Conservation (phyloP, 1,140 invertebrate species). For the Drosophila bifasciata region DNA sequence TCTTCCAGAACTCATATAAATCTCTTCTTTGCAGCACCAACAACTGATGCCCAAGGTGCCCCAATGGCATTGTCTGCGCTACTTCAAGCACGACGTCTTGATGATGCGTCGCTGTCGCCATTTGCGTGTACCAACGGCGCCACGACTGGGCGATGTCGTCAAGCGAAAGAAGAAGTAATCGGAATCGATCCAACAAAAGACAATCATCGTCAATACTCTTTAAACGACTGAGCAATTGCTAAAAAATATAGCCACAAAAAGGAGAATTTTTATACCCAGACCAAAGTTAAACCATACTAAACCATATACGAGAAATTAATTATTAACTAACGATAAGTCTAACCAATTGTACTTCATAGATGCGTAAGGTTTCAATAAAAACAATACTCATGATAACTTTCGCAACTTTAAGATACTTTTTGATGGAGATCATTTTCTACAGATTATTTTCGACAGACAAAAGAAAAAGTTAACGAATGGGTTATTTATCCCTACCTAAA, state of each 20-base stretch:
- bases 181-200: constrained; percentile 29
- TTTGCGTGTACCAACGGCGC: constrained; percentile 75
- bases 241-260: constrained; percentile 60
- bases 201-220: constrained; percentile 44
- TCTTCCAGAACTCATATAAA: background rate
- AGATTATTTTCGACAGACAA: background rate
- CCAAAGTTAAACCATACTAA: constrained; percentile 84
- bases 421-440: constrained; percentile 1
- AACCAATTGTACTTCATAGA: constrained; percentile 85
- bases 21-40: constrained; percentile 58
- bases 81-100: constrained; percentile 88
- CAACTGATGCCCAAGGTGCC: constrained; percentile 86
- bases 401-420: background rate
- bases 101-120: constrained; percentile 88
- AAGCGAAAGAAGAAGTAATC: constrained; percentile 74
- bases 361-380: constrained; percentile 85
- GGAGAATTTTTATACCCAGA: constrained; percentile 70
- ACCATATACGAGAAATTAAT: constrained; percentile 58
- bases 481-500: too few species aligned
- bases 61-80: constrained; percentile 91
- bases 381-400: background rate
- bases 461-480: background rate
- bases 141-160: constrained; percentile 73
- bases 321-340: constrained; percentile 56
- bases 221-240: constrained; percentile 70